Evolutionary conservation across 1,140 invertebrate species (phyloP), one percentile per base, ranked within the genome.

Genomic region (Heliconius hermathena): DNA sequence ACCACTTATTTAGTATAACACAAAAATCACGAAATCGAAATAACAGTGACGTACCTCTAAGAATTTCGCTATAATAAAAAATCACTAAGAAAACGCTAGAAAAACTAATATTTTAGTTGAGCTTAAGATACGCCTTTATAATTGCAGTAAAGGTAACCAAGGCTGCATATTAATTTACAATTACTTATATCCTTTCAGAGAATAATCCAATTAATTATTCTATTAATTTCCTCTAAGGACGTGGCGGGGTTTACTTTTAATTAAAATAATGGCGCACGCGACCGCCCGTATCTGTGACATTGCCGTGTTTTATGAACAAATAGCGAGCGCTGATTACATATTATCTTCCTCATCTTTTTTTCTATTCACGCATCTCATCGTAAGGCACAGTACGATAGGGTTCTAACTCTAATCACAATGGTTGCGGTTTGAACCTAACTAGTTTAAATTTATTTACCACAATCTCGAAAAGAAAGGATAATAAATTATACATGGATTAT

Each of bases 171-270:
- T 76, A 70, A 49, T 70, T 33, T 38, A 57, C 36, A 22, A 46
- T 76, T 70, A 71, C 38, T 54, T 70, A 76, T 70, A 76, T 71
- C 57, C 74, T 71, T 70, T 71, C 74, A 46, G 70, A 46, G 74
- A 70, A 70, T 41, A 75, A 66, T 66, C 52, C 1, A 54, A 66
- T 49, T 66, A 22, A 75, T 38, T 66, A 18, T 76, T 46, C 57
- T 54, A 66, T 41, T 66, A 66, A 66, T 38, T 76, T 26, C 54
- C 33, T 66, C 26, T 13, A 49, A 26, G 60, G 60, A 66, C 60
- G 60, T 29, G 60, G 60, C 13, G 9, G 22, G 60, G 60, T 66
- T 66, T 66, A 29, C n/a, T 66, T 29, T 66, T 66, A 66, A 66
- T 66, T 66, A 66, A 66, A 66, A 66, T 66, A 66, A 66, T 66